phyloP scores from a whole-genome alignment of 2,888 invertebrate species.

The Marasmarcha lunaedactyla region DNA sequence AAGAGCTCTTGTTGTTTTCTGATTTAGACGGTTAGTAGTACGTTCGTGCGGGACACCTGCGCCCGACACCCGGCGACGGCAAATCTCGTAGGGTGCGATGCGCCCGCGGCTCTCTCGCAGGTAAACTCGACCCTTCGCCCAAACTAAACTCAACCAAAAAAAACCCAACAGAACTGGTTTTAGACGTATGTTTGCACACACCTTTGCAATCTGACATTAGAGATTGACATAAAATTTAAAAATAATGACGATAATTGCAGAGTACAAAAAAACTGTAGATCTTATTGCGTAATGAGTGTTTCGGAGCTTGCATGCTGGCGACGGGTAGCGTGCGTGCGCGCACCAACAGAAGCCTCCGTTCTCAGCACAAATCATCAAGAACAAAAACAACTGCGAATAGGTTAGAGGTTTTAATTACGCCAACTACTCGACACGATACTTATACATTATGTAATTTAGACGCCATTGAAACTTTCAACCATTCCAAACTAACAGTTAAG shows the following conservation, averaged over 20 bases:
- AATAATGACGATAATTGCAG: constrained; percentile 27
- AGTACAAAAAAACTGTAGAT: constrained; percentile 20
- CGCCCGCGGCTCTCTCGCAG: constrained; percentile 31
- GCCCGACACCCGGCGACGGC: constrained; percentile 55
- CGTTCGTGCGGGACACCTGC: constrained; percentile 57
- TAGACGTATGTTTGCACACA: constrained; percentile 1
- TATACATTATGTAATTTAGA: constrained; percentile 32
- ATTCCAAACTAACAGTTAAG: constrained; percentile 18
- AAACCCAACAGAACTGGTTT: constrained; percentile 28
- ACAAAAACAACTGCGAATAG: constrained; percentile 39
- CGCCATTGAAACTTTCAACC: constrained; percentile 12
- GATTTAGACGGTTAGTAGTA: constrained; percentile 40
- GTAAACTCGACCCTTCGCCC: constrained; percentile 41
- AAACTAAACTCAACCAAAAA: constrained; percentile 12
- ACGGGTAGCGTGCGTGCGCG: constrained; percentile 7
- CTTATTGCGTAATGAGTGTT: constrained; percentile 26
- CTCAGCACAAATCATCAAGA: constrained; percentile 38
- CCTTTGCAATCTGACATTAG: neutral
- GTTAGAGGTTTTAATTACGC: constrained; percentile 43
- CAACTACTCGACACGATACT: constrained; percentile 27
- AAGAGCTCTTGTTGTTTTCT: constrained; percentile 33
- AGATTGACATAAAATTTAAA: constrained; percentile 15
- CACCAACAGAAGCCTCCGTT: constrained; percentile 15
- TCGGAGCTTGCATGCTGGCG: constrained; percentile 21
- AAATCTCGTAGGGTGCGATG: constrained; percentile 55